Conservation (phyloP, 2,888 invertebrate species). For the Diarsia brunnea region DNA sequence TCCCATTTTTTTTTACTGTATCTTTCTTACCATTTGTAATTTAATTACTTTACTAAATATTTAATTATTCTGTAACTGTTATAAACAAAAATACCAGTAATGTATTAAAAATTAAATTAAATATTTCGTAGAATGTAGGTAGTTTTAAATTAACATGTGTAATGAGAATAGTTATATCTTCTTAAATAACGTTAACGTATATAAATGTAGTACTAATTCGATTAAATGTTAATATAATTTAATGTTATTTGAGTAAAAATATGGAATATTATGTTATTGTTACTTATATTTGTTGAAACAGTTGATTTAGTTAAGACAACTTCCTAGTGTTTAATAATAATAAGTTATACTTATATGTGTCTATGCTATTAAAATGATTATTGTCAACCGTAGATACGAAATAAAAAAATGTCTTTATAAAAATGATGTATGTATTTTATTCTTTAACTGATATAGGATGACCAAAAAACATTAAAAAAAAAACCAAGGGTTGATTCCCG, state of each 20-base stretch:
- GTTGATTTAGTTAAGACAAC: constrained; percentile 40
- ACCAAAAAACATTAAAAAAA: no score
- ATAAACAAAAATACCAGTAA: constrained; percentile 24
- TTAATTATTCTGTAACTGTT: neutral
- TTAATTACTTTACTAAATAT: neutral
- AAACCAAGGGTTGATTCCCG: no score
- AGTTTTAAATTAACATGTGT: constrained; percentile 27
- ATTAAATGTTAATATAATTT: constrained; percentile 25
- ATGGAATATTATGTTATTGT: constrained; percentile 44
- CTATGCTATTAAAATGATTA: constrained; percentile 59
- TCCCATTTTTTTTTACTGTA: neutral
- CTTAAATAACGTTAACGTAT: constrained; percentile 24
- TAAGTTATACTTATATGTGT: constrained; percentile 55
- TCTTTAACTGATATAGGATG: no score
- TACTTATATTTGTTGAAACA: constrained; percentile 42
- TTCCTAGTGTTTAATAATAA: constrained; percentile 57
- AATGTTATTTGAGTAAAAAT: constrained; percentile 42
- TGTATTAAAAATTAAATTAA: constrained; percentile 29
- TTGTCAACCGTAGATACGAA: constrained; percentile 63
- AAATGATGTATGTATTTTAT: neutral
- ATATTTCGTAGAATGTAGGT: constrained; percentile 25
- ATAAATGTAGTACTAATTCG: constrained; percentile 28
- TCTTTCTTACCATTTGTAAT: constrained; percentile 4
- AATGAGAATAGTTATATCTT: constrained; percentile 24
- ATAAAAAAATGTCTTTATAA: constrained; percentile 64